Evolutionary conservation across 2,888 invertebrate genomes (phyloP).

Genomic region (Linyphia triangularis): DNA sequence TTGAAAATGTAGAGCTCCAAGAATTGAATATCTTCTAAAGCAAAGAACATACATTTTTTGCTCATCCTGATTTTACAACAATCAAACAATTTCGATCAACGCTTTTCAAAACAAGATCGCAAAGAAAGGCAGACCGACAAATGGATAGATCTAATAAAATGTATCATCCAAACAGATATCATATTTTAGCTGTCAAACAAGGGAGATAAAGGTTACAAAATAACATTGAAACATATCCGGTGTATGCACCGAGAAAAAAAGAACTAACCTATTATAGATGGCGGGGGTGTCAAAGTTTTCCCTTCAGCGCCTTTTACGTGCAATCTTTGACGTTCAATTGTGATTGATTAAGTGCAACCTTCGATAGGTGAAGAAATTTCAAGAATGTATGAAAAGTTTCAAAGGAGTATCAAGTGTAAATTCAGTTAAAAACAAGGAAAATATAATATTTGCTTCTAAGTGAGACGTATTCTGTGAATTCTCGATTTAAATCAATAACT

Average conservation of each 20-base stretch:
- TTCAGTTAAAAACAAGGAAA: neutral
- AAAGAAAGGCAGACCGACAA: constrained; percentile 26
- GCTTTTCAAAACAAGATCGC: neutral
- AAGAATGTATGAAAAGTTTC: constrained; percentile 23
- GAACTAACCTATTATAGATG: constrained; percentile 62
- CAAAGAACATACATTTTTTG: neutral
- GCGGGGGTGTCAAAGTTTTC: constrained; percentile 50
- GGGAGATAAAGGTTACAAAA: constrained; percentile 58
- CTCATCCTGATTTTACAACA: neutral
- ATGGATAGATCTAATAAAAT: constrained; percentile 49
- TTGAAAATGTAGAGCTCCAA: no score
- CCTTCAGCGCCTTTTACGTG: constrained; percentile 56
- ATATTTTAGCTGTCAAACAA: constrained; percentile 69
- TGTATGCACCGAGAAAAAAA: constrained; percentile 38
- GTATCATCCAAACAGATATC: constrained; percentile 55
- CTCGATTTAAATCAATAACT: neutral
- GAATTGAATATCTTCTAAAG: no score
- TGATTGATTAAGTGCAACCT: constrained; percentile 47
- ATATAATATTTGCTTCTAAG: constrained; percentile 1
- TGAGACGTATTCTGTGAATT: neutral
- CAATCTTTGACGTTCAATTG: constrained; percentile 47
- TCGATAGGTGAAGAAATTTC: constrained; percentile 41
- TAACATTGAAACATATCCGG: constrained; percentile 57
- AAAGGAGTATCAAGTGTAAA: neutral
- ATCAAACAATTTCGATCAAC: neutral